phyloP scores from a whole-genome alignment of 2,888 invertebrate genomes.

The Euplexia lucipara region DNA sequence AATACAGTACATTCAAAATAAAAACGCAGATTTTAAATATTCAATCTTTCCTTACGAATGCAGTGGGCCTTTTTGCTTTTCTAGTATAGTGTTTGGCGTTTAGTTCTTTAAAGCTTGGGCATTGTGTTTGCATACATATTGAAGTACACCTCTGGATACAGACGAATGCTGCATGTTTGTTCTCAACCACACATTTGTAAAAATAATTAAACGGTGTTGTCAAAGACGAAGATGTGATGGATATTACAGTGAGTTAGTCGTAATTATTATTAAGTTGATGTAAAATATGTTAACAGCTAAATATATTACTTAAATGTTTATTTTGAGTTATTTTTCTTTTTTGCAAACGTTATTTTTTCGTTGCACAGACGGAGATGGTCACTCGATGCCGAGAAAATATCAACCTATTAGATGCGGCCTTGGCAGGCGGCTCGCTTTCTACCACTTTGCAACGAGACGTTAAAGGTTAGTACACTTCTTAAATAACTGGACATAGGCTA shows the following conservation, averaged over 20 bases:
- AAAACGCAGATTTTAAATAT: constrained; percentile 61
- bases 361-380: constrained; percentile 95
- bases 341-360: constrained; percentile 74
- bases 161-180: constrained; percentile 59
- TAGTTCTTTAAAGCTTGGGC: constrained; percentile 69
- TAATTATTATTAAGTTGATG: constrained; percentile 58
- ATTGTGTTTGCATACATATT: constrained; percentile 58
- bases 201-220: constrained; percentile 53
- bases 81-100: constrained; percentile 78
- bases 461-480: constrained; percentile 88
- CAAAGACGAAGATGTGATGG: constrained; percentile 62
- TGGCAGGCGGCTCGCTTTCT: constrained; percentile 90
- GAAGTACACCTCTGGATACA: constrained; percentile 39
- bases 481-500: constrained; percentile 39
- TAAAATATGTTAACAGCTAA: constrained; percentile 61
- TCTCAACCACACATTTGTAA: constrained; percentile 54
- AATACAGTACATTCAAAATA: constrained; percentile 34
- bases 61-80: constrained; percentile 77
- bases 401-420: constrained; percentile 94
- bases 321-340: constrained; percentile 58
- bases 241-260: constrained; percentile 71
- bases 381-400: constrained; percentile 97
- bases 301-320: constrained; percentile 50
- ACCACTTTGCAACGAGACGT: constrained; percentile 91
- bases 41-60: constrained; percentile 62